phyloP scores from a whole-genome alignment of 2,797 vertebrate species.

The Hozukius guyotensis region DNA sequence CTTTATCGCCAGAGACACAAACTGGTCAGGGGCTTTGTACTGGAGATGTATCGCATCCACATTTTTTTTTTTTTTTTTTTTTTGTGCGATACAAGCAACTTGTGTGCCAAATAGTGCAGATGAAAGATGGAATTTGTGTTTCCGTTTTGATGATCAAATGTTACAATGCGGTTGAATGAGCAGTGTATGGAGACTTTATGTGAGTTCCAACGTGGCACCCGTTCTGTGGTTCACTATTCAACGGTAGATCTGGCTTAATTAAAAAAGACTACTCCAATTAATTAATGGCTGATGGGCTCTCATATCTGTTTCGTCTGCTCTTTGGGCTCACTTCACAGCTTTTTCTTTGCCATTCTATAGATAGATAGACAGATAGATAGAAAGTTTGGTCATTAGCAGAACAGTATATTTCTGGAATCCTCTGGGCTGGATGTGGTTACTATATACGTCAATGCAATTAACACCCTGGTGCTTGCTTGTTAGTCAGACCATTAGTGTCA shows the following conservation, averaged over 20 bases:
- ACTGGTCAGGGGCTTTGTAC: conserved; percentile 63
- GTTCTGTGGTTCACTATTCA: conserved; percentile 50
- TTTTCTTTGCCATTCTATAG: background rate
- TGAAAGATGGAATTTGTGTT: conserved; percentile 58
- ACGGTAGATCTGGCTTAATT: conserved; percentile 60
- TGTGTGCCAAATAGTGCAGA: conserved; percentile 48
- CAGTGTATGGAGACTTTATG: conserved; percentile 42
- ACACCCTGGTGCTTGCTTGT: conserved; percentile 60
- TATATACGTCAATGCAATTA: conserved; percentile 68
- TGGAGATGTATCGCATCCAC: conserved; percentile 52
- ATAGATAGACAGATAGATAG: background rate
- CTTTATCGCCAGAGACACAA: conserved; percentile 67
- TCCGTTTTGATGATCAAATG: conserved; percentile 62
- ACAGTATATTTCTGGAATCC: conserved; percentile 16
- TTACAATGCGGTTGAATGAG: conserved; percentile 54
- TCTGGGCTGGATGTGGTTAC: conserved; percentile 32
- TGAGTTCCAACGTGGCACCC: conserved; percentile 59
- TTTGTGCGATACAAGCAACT: conserved; percentile 34
- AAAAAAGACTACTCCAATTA: conserved; percentile 61
- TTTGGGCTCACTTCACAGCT: conserved; percentile 16
- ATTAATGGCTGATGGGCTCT: conserved; percentile 63
- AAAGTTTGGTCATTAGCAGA: background rate
- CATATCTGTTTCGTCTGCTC: conserved; percentile 39
- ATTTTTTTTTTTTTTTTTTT: conserved; percentile 25
- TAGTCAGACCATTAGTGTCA: conserved; percentile 68